These are phyloP conservation scores for Zophobas morio DNA, from an alignment of 1,140 invertebrate species.

Conservation along the genomic window DNA sequence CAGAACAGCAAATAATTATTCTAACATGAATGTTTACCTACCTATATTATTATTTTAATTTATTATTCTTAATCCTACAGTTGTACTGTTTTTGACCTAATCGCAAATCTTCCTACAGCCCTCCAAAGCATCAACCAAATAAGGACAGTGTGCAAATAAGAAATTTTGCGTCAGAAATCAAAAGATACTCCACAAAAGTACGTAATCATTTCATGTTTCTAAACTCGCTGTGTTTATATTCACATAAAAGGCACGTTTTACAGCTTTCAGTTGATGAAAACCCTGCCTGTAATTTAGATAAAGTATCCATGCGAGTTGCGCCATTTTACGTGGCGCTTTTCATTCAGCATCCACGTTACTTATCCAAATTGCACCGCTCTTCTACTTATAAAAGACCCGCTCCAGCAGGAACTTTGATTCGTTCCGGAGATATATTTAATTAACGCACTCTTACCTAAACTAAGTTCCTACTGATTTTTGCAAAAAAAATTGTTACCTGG, in stretches of 20 bases:
- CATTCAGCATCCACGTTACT: conserved; percentile 53
- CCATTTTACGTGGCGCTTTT: conserved; percentile 45
- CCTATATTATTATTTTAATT: too few relatives aligned
- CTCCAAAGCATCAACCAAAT: conserved; percentile 26
- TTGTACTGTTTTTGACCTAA: too few relatives aligned
- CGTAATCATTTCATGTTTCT: conserved; percentile 55
- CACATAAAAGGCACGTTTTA: conserved; percentile 53
- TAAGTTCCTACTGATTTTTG: conserved; percentile 51
- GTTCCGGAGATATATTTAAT: conserved; percentile 28
- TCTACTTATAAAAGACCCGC: conserved; percentile 37
- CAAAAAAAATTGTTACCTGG: conserved; percentile 80
- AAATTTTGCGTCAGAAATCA: conserved; percentile 43
- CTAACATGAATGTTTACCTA: too few relatives aligned
- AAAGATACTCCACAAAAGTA: conserved; percentile 49
- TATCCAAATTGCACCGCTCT: conserved; percentile 56
- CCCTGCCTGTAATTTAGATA: conserved; percentile 57
- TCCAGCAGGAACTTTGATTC: conserved; percentile 25
- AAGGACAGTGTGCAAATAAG: conserved; percentile 40
- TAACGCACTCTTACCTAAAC: conserved; percentile 36
- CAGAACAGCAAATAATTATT: too few relatives aligned
- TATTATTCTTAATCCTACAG: too few relatives aligned
- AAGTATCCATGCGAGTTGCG: conserved; percentile 51
- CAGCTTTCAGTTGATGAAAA: conserved; percentile 57
- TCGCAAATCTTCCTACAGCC: neutral
- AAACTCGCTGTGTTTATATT: conserved; percentile 53